Evolutionary conservation across 1,140 invertebrate genomes (phyloP), one percentile per base, ranked within the genome.

Genomic region (Papilio dardanus): DNA sequence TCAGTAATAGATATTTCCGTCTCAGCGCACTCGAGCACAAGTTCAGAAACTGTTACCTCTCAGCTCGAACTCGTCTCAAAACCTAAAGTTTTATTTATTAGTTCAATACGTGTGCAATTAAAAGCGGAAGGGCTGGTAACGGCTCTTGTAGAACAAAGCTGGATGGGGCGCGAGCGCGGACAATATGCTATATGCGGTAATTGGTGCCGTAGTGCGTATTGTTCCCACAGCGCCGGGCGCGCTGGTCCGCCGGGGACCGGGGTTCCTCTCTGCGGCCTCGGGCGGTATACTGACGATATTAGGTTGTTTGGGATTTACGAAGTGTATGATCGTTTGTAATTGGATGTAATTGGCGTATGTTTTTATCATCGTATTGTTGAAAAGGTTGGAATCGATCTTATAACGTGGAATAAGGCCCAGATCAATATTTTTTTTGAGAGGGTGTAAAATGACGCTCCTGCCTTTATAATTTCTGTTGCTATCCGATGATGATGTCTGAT

Each of bases 201-300:
- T 69, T 69, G 67, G 21, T 69, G 67, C 12, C 67, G 19, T 40
- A 40, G 37, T 42, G 67, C 67, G 33, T 69, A 69, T 69, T 69
- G 67, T 69, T 69, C 35, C 42, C 67, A 69, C 21, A 35, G 66
- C 30, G 19, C 33, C 21, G 35, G 31, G 6, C 42, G 42, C 67
- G 19, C n/a, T n/a, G 24, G 12, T 35, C 19, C n/a, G 42, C 21
- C 66, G 66, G 35, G 66, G 16, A 19, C 19, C 35, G 31, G 66
- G 66, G 66, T 24, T 68, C 19, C 19, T 14, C 19, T 40, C 35
- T 31, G 12, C 24, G 24, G 54, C 54, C 54, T 62, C 54, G 54
- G 54, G 54, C 54, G 24, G 10, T 62, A 24, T 12, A 7, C 54
- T 62, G 3, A 28, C 21, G 21, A 12, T 12, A 28, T 28, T 24